Percentiles rank a stretch among this genome's conserved stretches.
Conservation (phyloP, 2,113 vertebrate species). For the Telmatochromis brachygnathus region DNA sequence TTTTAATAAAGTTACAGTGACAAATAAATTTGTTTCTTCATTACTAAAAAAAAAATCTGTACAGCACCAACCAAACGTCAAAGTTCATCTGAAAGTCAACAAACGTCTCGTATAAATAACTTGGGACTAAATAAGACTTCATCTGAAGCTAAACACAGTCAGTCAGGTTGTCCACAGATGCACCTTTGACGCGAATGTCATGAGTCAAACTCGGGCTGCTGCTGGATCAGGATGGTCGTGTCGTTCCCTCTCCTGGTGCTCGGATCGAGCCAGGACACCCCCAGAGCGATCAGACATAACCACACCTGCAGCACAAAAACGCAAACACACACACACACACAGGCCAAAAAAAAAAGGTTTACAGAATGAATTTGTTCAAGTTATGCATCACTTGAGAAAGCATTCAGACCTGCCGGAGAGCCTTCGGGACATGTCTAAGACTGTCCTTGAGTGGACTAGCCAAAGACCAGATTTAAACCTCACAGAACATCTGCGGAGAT, state of each 20-base stretch:
- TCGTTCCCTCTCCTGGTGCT: constrained; percentile 67
- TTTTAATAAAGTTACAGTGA: not conserved
- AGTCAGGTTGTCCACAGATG: not conserved
- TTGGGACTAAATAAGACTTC: not conserved
- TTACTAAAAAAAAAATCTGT: not conserved
- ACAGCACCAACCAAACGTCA: not conserved
- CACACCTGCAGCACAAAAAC: constrained; percentile 68
- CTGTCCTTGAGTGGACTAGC: not conserved
- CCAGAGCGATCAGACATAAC: constrained; percentile 82
- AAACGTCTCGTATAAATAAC: not conserved
- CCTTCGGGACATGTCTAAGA: not conserved
- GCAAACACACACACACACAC: not conserved
- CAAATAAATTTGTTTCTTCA: not conserved
- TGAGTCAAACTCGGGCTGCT: constrained; percentile 32
- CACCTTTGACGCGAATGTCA: not conserved
- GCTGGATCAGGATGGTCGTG: constrained; percentile 63
- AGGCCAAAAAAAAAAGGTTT: not conserved
- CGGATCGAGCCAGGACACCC: constrained; percentile 73
- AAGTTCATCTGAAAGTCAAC: not conserved
- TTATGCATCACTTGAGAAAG: not conserved
- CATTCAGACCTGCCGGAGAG: not conserved
- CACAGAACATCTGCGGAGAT: not conserved
- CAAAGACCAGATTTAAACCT: not conserved
- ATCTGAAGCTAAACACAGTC: not conserved
- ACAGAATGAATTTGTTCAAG: not conserved